Evolutionary conservation across 92 coral and sea anemone genomes (phyloP), one percentile per base, ranked within the genome.

Genomic region (Montipora capitata): DNA sequence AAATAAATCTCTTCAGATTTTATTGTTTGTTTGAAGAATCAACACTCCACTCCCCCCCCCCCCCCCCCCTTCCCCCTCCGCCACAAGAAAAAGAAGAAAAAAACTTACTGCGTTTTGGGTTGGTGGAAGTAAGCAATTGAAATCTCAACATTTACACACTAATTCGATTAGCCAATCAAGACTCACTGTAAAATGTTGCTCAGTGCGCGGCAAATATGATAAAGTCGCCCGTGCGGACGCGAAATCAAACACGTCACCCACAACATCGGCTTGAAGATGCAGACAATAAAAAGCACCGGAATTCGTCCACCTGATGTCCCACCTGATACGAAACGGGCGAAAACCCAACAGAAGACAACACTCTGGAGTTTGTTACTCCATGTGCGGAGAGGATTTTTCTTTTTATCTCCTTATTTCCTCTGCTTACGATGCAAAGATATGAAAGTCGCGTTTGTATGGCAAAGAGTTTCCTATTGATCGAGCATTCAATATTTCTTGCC

Each of bases 401-500:
- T 45, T 45, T 27, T 27, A 2, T 27, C 35, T 49, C 52, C 52
- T 10, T 48, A 48, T 2, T 48, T 48, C 52, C 7, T 48, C 52
- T 48, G 52, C 10, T 3, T 48, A 10, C 52, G 10, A 48, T 48
- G 12, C 12, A 8, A 54, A 0, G 61, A 13, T 54, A 54, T 54
- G 3, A 1, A 54, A 54, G 12, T 3, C 38, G 9, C 41, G 0
- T 7, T 63, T 5, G 10, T 7, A 10, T 15, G 13, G 12, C 3
- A 8, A 71, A 7, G 59, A 18, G 7, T 15, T 48, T 73, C 3
- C 13, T 5, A 8, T 18, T 16, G 9, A 3, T 8, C 27, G 20
- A 42, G 9, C 61, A 27, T n/a, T 87, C 76, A 95, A 74, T 93
- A 95, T 65, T 80, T 93, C 58, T 95, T 95, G 54, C 96, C 96